phyloP scores from a whole-genome alignment of 2,113 vertebrate species.

The Stigmatopora nigra region DNA sequence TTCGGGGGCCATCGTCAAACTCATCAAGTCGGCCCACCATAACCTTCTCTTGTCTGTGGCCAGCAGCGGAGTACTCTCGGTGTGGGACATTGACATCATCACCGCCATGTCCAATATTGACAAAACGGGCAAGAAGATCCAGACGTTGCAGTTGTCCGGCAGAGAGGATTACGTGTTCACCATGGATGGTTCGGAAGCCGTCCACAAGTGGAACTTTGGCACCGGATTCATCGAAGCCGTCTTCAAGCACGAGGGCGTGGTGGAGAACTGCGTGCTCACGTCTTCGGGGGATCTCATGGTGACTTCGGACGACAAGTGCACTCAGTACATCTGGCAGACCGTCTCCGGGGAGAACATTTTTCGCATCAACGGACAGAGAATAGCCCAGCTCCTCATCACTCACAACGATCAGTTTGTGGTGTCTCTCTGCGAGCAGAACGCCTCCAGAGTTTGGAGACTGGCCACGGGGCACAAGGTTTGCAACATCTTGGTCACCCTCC shows the following conservation, averaged over 20 bases:
- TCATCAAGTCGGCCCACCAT: slow-evolving; percentile 94
- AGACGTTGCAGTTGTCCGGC: slow-evolving; percentile 80
- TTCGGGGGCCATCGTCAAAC: slow-evolving; percentile 92
- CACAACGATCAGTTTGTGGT: slow-evolving; percentile 99
- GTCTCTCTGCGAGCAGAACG: slow-evolving; percentile 95
- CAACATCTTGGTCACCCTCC: slow-evolving; percentile 93
- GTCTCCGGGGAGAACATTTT: slow-evolving; percentile 91
- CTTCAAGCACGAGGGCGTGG: slow-evolving; percentile 93
- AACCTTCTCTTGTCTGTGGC: slow-evolving; percentile 93
- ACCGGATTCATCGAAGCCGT: slow-evolving; percentile 94
- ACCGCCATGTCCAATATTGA: slow-evolving; percentile 99
- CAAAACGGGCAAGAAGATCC: slow-evolving; percentile 95
- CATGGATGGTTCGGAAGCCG: slow-evolving; percentile 88
- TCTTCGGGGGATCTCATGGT: slow-evolving; percentile 93
- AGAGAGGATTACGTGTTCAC: slow-evolving; percentile 94
- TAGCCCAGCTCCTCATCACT: slow-evolving; percentile 92
- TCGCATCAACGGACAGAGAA: slow-evolving; percentile 91
- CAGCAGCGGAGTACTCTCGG: slow-evolving; percentile 90
- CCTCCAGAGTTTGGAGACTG: slow-evolving; percentile 93
- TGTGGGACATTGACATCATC: slow-evolving; percentile 98
- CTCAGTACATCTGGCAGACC: slow-evolving; percentile 97
- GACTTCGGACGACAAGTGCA: slow-evolving; percentile 91
- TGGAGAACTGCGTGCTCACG: slow-evolving; percentile 93
- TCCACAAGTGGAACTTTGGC: slow-evolving; percentile 97
- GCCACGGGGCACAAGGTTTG: slow-evolving; percentile 95